These are phyloP conservation scores for Dynastes grantii DNA, from an alignment of 2,888 invertebrate genomes.

Conservation along the genomic window DNA sequence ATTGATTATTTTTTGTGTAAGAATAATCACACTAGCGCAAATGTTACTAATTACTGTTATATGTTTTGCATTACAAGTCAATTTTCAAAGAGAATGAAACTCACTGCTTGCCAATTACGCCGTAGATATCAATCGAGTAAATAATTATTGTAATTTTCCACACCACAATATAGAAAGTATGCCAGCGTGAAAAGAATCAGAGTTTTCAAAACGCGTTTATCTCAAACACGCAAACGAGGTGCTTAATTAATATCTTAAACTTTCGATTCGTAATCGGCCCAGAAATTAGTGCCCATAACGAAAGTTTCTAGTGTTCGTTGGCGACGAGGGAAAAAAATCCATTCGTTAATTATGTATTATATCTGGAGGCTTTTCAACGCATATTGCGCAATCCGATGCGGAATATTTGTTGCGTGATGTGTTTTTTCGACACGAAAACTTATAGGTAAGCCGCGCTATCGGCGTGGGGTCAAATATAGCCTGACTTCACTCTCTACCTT, in stretches of 20 bases:
- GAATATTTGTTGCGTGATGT: constrained; percentile 40
- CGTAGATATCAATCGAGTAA: background rate
- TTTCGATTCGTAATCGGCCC: constrained; percentile 34
- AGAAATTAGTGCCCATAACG: constrained; percentile 24
- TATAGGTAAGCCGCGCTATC: background rate
- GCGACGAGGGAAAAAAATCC: constrained; percentile 19
- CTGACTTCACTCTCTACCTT: constrained; percentile 22
- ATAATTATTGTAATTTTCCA: constrained; percentile 5
- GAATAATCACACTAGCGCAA: no score
- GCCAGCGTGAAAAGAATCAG: constrained; percentile 11
- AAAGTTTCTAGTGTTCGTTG: constrained; percentile 18
- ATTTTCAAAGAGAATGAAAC: no score
- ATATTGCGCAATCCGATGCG: constrained; percentile 24
- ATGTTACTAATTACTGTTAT: no score
- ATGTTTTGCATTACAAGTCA: no score
- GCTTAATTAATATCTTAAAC: constrained; percentile 31
- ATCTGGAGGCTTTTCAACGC: constrained; percentile 38
- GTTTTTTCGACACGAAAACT: constrained; percentile 20
- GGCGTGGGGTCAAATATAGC: constrained; percentile 25
- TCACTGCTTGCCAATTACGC: no score
- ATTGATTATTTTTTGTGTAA: no score
- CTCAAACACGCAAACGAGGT: constrained; percentile 20
- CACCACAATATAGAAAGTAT: constrained; percentile 20
- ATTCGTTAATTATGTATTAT: constrained; percentile 27
- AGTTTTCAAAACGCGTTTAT: constrained; percentile 25